Evolutionary conservation across 2,888 invertebrate genomes (phyloP), one percentile per base, ranked within the genome.

Genomic region (Eubasilissa splendida): DNA sequence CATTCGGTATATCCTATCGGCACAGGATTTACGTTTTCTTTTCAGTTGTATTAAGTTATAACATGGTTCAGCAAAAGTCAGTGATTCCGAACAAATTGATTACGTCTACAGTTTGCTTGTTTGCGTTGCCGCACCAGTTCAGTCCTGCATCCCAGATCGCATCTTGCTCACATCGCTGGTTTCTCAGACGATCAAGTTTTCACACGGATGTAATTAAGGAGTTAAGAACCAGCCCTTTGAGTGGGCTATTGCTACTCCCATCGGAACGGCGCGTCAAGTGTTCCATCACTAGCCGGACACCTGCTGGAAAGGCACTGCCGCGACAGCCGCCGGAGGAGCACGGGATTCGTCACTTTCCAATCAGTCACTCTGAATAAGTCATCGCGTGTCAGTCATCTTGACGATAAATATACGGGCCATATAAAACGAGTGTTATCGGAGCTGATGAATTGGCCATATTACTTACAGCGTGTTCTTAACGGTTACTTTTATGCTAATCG

Each of bases 181-280:
- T 58, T 56, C 56, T 54, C 58, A 73, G 56, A 56, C 71, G 54
- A 58, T 73, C 71, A 73, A 73, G 56, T 73, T 56, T 73, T 73
- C 71, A 56, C 71, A 54, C 58, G 58, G 56, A 56, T 73, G 14
- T 68, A 68, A 68, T 50, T 68, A 68, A 33, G 14, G 68, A 33
- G 14, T 52, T 50, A 52, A 63, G 63, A n/a, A n/a, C 14, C 68
- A 68, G 68, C 50, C 50, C 68, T 68, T 50, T 68, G 68, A 68
- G 52, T 50, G 68, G 42, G 14, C 63, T 50, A 42, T 68, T 52
- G 14, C 14, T 8, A 14, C 68, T 68, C 50, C 50, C 50, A 50
- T 66, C 42, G 3, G 66, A 12, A 12, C 22, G 14, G 14, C 50
- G 52, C 68, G 52, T 3, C 3, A 14, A 52, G 22, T 53, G 71